Percentiles rank a stretch among this genome's conserved stretches.
Evolutionary conservation across 2,113 vertebrate species (phyloP).

Genomic region (Crocuta crocuta): DNA sequence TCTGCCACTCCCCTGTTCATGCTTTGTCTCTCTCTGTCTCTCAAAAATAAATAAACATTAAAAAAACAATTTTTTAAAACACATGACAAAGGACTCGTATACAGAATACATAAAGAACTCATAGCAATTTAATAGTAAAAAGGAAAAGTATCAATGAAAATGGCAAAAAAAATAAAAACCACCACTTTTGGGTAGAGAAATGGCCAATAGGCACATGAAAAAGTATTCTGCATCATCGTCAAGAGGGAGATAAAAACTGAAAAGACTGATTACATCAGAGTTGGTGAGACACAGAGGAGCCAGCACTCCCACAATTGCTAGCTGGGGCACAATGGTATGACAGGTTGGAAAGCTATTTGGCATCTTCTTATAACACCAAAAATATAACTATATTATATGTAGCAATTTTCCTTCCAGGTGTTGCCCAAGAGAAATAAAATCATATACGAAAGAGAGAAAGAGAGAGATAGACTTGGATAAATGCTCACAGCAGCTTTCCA

Average conservation of each 20-base stretch:
- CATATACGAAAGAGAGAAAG: too few species aligned
- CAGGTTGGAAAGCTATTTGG: background rate
- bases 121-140: background rate
- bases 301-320: rapidly evolving
- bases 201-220: background rate
- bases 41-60: too few species aligned
- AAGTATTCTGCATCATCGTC: background rate
- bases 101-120: background rate
- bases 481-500: background rate
- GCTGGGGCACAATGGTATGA: background rate
- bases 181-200: background rate
- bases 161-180: background rate
- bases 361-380: background rate
- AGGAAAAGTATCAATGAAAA: background rate
- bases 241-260: background rate
- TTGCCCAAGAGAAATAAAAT: background rate
- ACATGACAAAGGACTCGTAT: background rate
- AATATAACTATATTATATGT: background rate
- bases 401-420: background rate
- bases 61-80: too few species aligned
- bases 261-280: background rate
- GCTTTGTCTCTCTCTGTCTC: too few species aligned
- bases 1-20: too few species aligned
- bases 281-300: background rate
- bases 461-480: background rate